Evolutionary conservation across 2,888 invertebrate species (phyloP).

Genomic region (Pharmacophagus antenor): DNA sequence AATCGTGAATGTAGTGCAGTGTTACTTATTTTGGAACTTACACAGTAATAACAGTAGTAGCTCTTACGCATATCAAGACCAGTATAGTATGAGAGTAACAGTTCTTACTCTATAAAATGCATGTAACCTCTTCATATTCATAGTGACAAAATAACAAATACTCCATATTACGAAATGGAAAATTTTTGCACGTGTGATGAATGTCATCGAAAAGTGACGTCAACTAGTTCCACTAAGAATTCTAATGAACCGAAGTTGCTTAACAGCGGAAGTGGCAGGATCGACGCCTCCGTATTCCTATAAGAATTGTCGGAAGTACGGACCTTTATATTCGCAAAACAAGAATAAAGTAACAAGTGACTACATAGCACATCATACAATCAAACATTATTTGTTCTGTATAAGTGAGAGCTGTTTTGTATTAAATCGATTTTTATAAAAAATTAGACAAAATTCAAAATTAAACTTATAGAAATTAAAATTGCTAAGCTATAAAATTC

Average conservation of each 20-base stretch:
- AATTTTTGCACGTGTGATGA: conserved; percentile 26
- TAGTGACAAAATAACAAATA: not conserved
- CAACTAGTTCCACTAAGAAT: conserved; percentile 40
- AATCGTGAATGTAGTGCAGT: too few relatives aligned
- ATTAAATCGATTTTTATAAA: too few relatives aligned
- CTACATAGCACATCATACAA: not conserved
- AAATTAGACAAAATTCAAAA: too few relatives aligned
- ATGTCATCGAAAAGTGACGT: conserved; percentile 36
- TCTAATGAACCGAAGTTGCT: conserved; percentile 38
- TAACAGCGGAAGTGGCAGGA: conserved; percentile 48
- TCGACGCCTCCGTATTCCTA: conserved; percentile 35
- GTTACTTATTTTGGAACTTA: too few relatives aligned
- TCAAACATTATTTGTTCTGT: not conserved
- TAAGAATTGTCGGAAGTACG: conserved; percentile 39
- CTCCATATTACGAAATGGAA: conserved; percentile 23
- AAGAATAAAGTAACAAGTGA: conserved; percentile 33
- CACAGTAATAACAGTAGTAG: too few relatives aligned
- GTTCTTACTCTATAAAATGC: not conserved
- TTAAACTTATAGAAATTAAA: too few relatives aligned
- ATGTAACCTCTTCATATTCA: not conserved
- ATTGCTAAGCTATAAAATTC: too few relatives aligned
- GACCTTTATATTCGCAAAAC: conserved; percentile 32
- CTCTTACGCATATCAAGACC: too few relatives aligned
- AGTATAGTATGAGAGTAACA: too few relatives aligned
- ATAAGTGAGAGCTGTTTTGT: too few relatives aligned